These are phyloP conservation scores for Neodiprion pinetum DNA, from an alignment of 1,140 invertebrate species.

Conservation along the genomic window DNA sequence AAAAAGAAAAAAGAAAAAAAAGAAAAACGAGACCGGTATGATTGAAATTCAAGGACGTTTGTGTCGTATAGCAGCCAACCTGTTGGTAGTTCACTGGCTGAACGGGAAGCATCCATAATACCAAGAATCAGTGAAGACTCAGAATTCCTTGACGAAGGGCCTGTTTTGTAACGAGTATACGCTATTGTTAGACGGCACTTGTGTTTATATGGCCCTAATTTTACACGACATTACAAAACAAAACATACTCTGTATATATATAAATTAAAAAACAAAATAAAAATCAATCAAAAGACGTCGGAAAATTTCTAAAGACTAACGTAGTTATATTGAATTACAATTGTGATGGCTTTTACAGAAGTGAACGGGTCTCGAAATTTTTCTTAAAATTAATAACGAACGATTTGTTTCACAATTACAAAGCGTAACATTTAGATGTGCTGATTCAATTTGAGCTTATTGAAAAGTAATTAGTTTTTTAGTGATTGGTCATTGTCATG, in stretches of 20 bases:
- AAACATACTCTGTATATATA: conserved; percentile 19
- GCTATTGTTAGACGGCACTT: conserved; percentile 40
- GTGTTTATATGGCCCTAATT: too few species aligned
- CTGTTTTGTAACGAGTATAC: conserved; percentile 52
- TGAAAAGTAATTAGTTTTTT: too few species aligned
- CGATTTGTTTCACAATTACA: too few species aligned
- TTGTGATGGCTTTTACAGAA: too few species aligned
- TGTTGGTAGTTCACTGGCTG: conserved; percentile 65
- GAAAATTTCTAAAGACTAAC: too few species aligned
- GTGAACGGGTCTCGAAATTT: too few species aligned
- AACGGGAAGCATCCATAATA: conserved; percentile 65
- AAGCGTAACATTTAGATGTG: too few species aligned
- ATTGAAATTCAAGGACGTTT: conserved; percentile 32
- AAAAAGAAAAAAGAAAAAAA: conserved; percentile 22
- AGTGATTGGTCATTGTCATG: too few species aligned
- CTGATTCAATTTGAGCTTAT: too few species aligned
- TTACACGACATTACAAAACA: conserved; percentile 13
- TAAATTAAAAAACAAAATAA: conserved; percentile 17
- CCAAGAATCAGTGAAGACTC: conserved; percentile 67
- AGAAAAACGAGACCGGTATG: conserved; percentile 25
- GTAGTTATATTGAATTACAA: too few species aligned
- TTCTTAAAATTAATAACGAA: too few species aligned
- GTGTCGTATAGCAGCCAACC: conserved; percentile 51
- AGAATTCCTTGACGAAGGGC: conserved; percentile 66
- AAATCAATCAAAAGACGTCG: not conserved